Conservation (phyloP, 2,797 vertebrate species). For the Oreonectes daqikongensis region DNA sequence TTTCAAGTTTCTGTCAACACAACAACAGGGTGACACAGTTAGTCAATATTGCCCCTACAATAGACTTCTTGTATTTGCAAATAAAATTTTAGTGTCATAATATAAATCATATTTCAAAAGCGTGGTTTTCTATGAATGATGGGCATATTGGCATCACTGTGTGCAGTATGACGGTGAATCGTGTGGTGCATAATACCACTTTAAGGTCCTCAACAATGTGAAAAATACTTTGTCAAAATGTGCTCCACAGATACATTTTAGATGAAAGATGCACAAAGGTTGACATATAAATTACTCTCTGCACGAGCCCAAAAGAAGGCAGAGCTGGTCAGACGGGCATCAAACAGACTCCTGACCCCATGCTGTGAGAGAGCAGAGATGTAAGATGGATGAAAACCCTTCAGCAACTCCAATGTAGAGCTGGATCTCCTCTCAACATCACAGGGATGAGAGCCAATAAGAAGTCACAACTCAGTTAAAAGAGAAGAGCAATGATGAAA, state of each 20-base stretch:
- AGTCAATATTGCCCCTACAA: background rate
- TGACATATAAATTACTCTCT: conserved; percentile 23
- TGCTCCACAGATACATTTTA: background rate
- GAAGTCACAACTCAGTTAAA: conserved; percentile 7
- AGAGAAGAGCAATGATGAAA: background rate
- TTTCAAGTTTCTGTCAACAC: conserved; percentile 30
- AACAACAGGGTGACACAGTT: conserved; percentile 7
- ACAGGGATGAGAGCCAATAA: conserved; percentile 7
- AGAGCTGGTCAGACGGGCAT: conserved; percentile 56
- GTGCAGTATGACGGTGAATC: background rate
- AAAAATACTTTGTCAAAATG: background rate
- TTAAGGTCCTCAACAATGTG: background rate
- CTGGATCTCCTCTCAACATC: conserved; percentile 11
- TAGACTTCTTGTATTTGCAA: background rate
- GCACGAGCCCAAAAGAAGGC: conserved; percentile 30
- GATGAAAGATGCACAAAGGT: conserved; percentile 3
- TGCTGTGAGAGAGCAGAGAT: conserved; percentile 37
- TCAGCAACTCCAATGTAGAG: background rate
- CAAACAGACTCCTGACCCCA: conserved; percentile 52
- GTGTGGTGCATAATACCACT: background rate
- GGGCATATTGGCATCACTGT: background rate
- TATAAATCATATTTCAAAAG: background rate
- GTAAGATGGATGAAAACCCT: conserved; percentile 36
- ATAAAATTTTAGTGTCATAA: background rate
- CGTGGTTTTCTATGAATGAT: background rate